Conservation (phyloP, 92 coral and sea anemone genomes). For the Blastomussa wellsi region DNA sequence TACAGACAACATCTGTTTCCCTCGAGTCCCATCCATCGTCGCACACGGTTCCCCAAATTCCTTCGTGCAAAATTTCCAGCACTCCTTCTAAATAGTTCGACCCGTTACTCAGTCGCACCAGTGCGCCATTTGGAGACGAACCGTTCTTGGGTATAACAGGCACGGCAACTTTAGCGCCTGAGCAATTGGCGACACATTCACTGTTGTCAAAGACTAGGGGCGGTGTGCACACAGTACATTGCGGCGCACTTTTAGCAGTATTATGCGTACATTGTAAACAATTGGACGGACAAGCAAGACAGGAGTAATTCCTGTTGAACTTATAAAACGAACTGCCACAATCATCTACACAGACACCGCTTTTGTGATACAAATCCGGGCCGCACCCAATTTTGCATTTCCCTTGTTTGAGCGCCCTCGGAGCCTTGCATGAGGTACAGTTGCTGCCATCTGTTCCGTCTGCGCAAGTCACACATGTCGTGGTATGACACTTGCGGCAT, state of each 20-base stretch:
- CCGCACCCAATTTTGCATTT: conserved; percentile 60
- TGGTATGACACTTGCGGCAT: conserved; percentile 61
- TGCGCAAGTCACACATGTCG: conserved; percentile 72
- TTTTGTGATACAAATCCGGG: conserved; percentile 50
- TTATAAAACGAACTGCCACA: conserved; percentile 68
- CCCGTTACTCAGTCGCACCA: conserved; percentile 74
- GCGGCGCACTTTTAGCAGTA: neutral
- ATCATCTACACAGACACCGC: conserved; percentile 54
- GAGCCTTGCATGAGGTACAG: conserved; percentile 72
- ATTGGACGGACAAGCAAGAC: conserved; percentile 60
- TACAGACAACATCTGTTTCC: conserved; percentile 64
- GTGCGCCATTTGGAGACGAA: conserved; percentile 2
- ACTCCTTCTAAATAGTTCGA: conserved; percentile 65
- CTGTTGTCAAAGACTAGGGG: conserved; percentile 54
- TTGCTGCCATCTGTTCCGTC: conserved; percentile 56
- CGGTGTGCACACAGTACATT: conserved; percentile 64
- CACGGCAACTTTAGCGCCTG: conserved; percentile 58
- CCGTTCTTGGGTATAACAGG: conserved; percentile 36
- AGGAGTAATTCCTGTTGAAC: conserved; percentile 40
- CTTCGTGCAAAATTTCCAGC: conserved; percentile 49
- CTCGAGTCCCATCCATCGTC: conserved; percentile 60
- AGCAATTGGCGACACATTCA: conserved; percentile 60
- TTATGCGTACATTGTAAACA: conserved; percentile 58
- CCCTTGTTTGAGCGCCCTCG: conserved; percentile 68
- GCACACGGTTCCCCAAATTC: conserved; percentile 72